Evolutionary conservation across 1,140 invertebrate species (phyloP).

Genomic region (Oppia nitens): DNA sequence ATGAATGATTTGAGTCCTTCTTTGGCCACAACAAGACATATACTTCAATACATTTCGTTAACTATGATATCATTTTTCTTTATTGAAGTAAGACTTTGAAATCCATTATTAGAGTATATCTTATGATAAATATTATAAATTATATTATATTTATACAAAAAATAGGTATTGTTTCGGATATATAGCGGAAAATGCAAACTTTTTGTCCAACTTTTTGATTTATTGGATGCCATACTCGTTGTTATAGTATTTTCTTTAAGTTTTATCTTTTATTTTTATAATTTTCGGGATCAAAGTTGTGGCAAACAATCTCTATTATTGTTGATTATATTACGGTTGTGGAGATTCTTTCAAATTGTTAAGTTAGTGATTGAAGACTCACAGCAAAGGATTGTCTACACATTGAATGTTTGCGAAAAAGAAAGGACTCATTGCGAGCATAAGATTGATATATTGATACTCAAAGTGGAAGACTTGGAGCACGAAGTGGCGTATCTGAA

Average conservation of each 20-base stretch:
- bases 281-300: slow-evolving; percentile 10
- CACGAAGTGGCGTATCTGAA: slow-evolving; percentile 23
- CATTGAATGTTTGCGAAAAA: slow-evolving; percentile 18
- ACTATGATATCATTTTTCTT: slow-evolving; percentile 16
- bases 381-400: slow-evolving; percentile 15
- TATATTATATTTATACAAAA: not conserved
- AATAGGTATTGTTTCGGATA: slow-evolving; percentile 17
- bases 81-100: slow-evolving; percentile 15
- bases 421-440: slow-evolving; percentile 22
- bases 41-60: slow-evolving; percentile 14
- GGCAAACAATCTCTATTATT: slow-evolving; percentile 17
- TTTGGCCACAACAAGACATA: slow-evolving; percentile 11
- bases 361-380: slow-evolving; percentile 25
- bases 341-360: slow-evolving; percentile 27
- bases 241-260: slow-evolving; percentile 28
- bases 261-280: slow-evolving; percentile 24
- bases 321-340: slow-evolving; percentile 27
- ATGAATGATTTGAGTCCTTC: not conserved
- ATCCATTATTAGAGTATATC: not conserved
- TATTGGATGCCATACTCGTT: slow-evolving; percentile 31
- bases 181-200: slow-evolving; percentile 18
- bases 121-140: not conserved
- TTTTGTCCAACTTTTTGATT: slow-evolving; percentile 19
- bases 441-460: slow-evolving; percentile 22
- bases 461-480: slow-evolving; percentile 24